Conservation (phyloP, 2,113 vertebrate genomes). For the Callithrix jacchus region DNA sequence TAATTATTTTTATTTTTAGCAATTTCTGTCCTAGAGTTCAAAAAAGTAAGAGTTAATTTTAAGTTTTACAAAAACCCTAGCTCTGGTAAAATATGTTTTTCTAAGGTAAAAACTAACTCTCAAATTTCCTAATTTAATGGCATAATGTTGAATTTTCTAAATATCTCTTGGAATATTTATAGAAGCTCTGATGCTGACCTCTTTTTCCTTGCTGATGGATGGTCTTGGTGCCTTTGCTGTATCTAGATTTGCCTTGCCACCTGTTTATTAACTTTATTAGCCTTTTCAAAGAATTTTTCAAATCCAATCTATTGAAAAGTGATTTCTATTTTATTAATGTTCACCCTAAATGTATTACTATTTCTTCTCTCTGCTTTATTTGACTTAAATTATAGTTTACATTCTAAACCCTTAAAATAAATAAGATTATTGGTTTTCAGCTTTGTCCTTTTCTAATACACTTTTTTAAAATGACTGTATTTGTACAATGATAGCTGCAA, state of each 20-base stretch:
- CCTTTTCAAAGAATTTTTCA: neutral
- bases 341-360: neutral
- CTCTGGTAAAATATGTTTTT: neutral
- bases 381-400: neutral
- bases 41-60: neutral
- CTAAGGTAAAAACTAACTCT: neutral
- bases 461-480: neutral
- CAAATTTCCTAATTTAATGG: neutral
- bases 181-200: neutral
- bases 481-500: neutral
- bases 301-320: neutral
- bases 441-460: neutral
- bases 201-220: neutral
- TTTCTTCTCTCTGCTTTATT: neutral
- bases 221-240: neutral
- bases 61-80: neutral
- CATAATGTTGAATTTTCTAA: neutral
- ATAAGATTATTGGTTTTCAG: neutral
- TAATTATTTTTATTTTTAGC: neutral
- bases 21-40: neutral
- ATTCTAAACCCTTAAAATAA: neutral
- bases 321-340: neutral
- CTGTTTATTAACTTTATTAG: neutral
- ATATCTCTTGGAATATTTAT: neutral
- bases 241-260: neutral